A percentile compares a stretch with the other conserved stretches of the same genome.
These are phyloP conservation scores for Galerucella pusilla DNA, from an alignment of 2,888 invertebrate genomes.

Conservation along the genomic window DNA sequence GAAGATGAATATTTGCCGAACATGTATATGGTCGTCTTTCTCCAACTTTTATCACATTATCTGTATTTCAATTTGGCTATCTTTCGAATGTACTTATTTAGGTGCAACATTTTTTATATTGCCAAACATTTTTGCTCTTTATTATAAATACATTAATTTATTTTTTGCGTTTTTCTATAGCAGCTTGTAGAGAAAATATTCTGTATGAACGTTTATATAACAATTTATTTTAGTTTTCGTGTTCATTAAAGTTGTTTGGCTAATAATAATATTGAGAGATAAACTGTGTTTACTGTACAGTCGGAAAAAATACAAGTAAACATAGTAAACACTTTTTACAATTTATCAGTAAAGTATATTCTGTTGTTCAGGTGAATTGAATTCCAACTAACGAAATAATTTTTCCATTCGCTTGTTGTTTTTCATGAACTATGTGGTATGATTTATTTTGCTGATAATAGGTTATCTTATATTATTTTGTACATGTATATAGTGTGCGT, in stretches of 20 bases:
- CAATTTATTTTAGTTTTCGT: slow-evolving; percentile 9
- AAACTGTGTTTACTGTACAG: slow-evolving; percentile 2
- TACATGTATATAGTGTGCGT: no score
- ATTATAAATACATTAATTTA: slow-evolving; percentile 5
- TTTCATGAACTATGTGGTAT: neutral
- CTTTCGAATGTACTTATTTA: neutral
- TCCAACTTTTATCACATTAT: neutral
- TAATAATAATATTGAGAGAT: slow-evolving; percentile 1
- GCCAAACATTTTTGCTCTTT: neutral
- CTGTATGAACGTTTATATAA: neutral
- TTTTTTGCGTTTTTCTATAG: slow-evolving; percentile 15
- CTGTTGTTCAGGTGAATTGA: neutral
- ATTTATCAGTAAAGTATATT: neutral
- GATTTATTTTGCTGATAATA: neutral
- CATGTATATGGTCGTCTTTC: no score
- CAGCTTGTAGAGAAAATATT: slow-evolving; percentile 8
- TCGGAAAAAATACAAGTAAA: slow-evolving; percentile 5
- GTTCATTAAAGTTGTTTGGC: neutral
- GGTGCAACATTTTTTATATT: neutral
- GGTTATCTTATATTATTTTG: neutral
- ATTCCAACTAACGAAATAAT: neutral
- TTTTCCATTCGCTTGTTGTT: neutral
- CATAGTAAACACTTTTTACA: slow-evolving; percentile 3
- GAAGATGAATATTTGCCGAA: no score
- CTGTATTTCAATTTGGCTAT: neutral